A percentile compares a stretch with the other conserved stretches of the same genome.
Evolutionary conservation across 1,140 invertebrate species (phyloP).

Genomic region (Bombus impatiens): DNA sequence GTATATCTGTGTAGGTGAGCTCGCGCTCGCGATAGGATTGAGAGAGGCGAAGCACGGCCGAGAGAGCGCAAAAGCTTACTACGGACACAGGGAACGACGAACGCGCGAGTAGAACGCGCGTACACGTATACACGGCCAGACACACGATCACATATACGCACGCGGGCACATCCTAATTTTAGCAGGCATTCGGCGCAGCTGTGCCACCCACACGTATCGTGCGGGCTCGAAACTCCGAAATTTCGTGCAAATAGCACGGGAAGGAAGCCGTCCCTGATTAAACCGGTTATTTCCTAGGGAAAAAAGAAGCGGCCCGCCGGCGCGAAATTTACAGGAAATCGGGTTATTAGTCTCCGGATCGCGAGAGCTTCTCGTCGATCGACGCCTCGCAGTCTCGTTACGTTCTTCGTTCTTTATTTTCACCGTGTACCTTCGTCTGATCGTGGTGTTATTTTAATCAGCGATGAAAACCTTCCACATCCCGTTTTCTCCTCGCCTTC

Average conservation of each 20-base stretch:
- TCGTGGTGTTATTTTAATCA: slow-evolving; percentile 36
- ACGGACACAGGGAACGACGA: neutral
- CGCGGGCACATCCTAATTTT: slow-evolving; percentile 73
- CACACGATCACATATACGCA: slow-evolving; percentile 5
- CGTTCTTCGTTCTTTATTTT: neutral
- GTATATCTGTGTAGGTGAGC: slow-evolving; percentile 5
- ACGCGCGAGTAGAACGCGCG: slow-evolving; percentile 14
- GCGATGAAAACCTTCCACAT: neutral
- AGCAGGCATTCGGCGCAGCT: slow-evolving; percentile 76
- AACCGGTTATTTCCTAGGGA: slow-evolving; percentile 69
- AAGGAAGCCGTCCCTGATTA: slow-evolving; percentile 71
- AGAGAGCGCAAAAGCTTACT: slow-evolving; percentile 48
- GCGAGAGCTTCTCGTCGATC: slow-evolving; percentile 29
- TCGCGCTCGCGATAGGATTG: neutral
- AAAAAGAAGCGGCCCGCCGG: slow-evolving; percentile 52
- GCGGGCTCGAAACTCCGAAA: slow-evolving; percentile 70
- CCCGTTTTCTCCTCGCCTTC: neutral
- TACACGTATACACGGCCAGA: neutral
- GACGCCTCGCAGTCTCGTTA: slow-evolving; percentile 1
- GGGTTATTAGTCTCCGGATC: slow-evolving; percentile 67
- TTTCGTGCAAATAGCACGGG: slow-evolving; percentile 71
- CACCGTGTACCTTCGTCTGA: neutral
- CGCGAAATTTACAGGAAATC: slow-evolving; percentile 70
- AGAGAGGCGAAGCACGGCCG: slow-evolving; percentile 30
- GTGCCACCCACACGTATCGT: slow-evolving; percentile 73